Percentiles rank a stretch among this genome's conserved stretches.
These are phyloP conservation scores for Tetramorium alpestre DNA, from an alignment of 1,140 invertebrate species.

Conservation along the genomic window DNA sequence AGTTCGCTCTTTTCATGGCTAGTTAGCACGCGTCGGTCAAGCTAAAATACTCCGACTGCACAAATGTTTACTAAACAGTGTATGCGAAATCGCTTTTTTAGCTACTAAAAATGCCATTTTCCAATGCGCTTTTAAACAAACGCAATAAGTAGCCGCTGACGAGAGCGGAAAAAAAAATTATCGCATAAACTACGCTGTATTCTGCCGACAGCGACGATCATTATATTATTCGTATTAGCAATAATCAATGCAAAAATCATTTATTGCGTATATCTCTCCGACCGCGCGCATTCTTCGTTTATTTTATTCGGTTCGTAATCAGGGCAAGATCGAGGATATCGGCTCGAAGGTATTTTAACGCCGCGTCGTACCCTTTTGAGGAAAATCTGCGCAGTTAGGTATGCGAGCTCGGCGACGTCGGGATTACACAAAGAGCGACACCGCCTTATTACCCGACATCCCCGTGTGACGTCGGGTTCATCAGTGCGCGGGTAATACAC, in stretches of 20 bases:
- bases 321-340: constrained; percentile 44
- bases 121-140: not conserved
- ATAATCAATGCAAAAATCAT: not conserved
- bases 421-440: constrained; percentile 64
- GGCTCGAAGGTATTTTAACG: constrained; percentile 57
- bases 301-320: constrained; percentile 25
- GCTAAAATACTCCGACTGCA: constrained; percentile 17
- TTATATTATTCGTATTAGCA: constrained; percentile 28
- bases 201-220: not conserved
- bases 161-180: not conserved
- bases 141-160: not conserved
- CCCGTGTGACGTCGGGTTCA: constrained; percentile 62
- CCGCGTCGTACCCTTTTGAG: constrained; percentile 48
- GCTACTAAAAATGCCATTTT: not conserved
- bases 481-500: constrained; percentile 67
- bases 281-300: not conserved
- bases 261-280: not conserved
- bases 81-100: not conserved
- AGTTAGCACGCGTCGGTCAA: not conserved
- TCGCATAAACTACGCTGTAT: not conserved
- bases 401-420: constrained; percentile 16
- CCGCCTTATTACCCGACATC: constrained; percentile 62
- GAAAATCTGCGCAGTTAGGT: constrained; percentile 55
- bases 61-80: not conserved
- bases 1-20: not conserved